Evolutionary conservation across 2,888 invertebrate species (phyloP), one percentile per base, ranked within the genome.

Genomic region (Monoplex corrugatus): DNA sequence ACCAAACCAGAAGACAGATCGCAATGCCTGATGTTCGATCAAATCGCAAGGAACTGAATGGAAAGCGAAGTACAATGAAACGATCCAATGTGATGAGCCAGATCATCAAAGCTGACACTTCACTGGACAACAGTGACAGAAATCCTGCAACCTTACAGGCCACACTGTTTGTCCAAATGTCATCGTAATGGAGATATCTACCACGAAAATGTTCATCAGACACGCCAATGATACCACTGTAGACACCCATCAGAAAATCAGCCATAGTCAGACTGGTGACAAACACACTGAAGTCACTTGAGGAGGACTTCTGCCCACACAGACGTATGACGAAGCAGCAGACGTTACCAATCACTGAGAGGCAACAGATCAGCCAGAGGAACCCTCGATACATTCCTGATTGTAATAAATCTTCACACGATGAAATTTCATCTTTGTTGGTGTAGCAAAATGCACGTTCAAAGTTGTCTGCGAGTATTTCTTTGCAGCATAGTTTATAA

Each of bases 11-110:
- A 0, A 89, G 44, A 23, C 93, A 92, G 1, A 93, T 87, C 82
- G 90, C 88, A 32, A 93, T 91, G 2, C 94, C 93, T 8, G 89
- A 91, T 35, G 90, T 92, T 13, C 90, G 83, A 8, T 92, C 93
- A 43, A 95, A 93, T 16, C 89, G 89, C 16, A 90, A 63, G 32
- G 88, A 85, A n/a, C 90, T 96, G 86, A 97, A 95, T 28, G 97
- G 97, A 90, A 97, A 96, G n/a, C 97, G 97, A 68, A 97, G 97
- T 0, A 97, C 97, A 91, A 97, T 96, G 92, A 97, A 96, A 28
- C 97, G 96, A 94, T 97, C 97, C 96, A 97, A 96, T 0, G 97
- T 97, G 88, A 97, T 97, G 90, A 97, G 92, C 0, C 97, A 96
- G 28, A 97, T 96, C 86, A 97, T 96, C 90, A 97, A 94, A 1